Conservation (phyloP, 53 echinoderm and acorn worm genomes). For the Pentamera pediparva region DNA sequence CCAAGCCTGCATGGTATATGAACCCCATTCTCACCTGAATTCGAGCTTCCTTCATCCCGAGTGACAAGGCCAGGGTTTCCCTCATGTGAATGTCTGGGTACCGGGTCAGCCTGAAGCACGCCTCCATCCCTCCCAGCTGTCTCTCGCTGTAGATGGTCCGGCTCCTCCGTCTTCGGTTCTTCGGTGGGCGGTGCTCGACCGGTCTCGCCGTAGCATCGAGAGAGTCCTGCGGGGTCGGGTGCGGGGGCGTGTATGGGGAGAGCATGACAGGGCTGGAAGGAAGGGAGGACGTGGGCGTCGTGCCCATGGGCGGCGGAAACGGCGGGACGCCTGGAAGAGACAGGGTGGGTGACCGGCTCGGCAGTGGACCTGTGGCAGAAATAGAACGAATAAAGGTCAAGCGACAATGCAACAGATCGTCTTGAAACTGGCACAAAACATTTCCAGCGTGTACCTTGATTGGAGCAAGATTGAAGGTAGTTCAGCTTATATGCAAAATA, state of each 20-base stretch:
- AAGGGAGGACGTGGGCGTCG: constrained; percentile 7
- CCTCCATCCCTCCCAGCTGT: constrained; percentile 61
- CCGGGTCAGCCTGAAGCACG: constrained; percentile 49
- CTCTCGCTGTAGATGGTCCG: constrained; percentile 64
- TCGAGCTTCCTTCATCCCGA: constrained; percentile 74
- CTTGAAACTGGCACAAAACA: too few relatives aligned
- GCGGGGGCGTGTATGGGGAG: constrained; percentile 22
- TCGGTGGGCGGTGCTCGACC: constrained; percentile 14
- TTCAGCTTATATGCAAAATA: too few relatives aligned
- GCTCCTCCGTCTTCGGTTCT: constrained; percentile 62
- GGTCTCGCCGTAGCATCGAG: background rate
- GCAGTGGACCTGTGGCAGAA: too few relatives aligned
- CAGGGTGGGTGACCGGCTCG: too few relatives aligned
- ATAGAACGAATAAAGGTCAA: too few relatives aligned
- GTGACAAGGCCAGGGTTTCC: constrained; percentile 61
- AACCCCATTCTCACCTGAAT: constrained; percentile 87
- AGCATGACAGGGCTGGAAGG: background rate
- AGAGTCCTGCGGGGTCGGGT: constrained; percentile 30
- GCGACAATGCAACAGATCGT: too few relatives aligned
- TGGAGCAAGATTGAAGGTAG: too few relatives aligned
- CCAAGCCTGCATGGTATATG: too few relatives aligned
- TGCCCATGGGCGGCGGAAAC: background rate
- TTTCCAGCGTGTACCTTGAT: too few relatives aligned
- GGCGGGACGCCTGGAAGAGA: too few relatives aligned
- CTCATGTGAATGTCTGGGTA: constrained; percentile 78